Evolutionary conservation across 2,888 invertebrate genomes (phyloP).

Genomic region (Drosophila lacicola): DNA sequence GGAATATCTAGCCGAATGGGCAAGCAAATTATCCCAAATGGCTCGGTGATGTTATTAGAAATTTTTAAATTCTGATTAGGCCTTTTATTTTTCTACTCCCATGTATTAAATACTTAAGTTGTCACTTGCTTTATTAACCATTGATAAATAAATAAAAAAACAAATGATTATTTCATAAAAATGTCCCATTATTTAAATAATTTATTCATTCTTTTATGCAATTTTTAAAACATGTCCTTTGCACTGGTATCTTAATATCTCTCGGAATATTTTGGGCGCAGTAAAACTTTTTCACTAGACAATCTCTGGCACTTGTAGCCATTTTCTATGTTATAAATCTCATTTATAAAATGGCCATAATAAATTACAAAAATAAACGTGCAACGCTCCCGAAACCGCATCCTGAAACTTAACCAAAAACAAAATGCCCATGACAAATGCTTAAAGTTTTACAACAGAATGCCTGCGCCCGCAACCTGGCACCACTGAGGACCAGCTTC

Average conservation of each 20-base stretch:
- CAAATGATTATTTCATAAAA: neutral
- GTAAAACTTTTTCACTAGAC: conserved; percentile 42
- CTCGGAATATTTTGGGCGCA: conserved; percentile 5
- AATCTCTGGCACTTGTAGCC: conserved; percentile 60
- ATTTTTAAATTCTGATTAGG: no score
- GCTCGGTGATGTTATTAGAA: no score
- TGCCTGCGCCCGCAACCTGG: conserved; percentile 1
- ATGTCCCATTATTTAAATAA: neutral
- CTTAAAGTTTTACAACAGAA: conserved; percentile 52
- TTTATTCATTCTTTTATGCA: neutral
- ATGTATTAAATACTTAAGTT: no score
- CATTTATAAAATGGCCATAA: conserved; percentile 65
- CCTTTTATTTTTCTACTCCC: no score
- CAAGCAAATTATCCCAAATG: no score
- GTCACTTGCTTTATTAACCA: no score
- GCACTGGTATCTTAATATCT: neutral
- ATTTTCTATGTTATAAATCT: conserved; percentile 61
- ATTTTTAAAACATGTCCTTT: neutral
- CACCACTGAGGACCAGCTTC: neutral
- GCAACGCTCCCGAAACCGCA: conserved; percentile 34
- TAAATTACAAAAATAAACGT: conserved; percentile 64
- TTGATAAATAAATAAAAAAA: no score
- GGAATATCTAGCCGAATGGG: no score
- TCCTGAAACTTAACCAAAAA: conserved; percentile 20
- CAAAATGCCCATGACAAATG: conserved; percentile 63